Percentiles rank a stretch among this genome's conserved stretches.
Evolutionary conservation across 2,797 vertebrate species (phyloP).

Genomic region (Huso huso): DNA sequence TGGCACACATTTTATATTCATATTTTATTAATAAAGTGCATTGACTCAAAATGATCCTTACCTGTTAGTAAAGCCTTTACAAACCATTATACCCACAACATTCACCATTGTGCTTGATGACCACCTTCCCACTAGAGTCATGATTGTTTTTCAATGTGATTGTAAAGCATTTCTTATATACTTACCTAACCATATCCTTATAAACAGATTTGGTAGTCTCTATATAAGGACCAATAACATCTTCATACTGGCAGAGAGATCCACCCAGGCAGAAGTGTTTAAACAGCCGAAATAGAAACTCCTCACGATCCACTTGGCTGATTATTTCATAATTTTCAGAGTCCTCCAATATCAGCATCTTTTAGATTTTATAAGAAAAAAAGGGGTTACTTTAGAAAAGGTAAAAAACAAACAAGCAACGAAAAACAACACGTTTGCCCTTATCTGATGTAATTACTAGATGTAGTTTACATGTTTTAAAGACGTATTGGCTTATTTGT

Average conservation of each 20-base stretch:
- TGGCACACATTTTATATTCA: no score
- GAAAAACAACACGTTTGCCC: no score
- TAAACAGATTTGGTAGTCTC: constrained; percentile 52
- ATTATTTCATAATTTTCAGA: constrained; percentile 47
- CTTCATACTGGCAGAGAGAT: constrained; percentile 64
- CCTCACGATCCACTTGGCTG: constrained; percentile 39
- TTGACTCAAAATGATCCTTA: no score
- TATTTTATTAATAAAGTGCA: no score
- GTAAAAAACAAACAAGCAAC: not conserved
- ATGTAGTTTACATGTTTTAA: no score
- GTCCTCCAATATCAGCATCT: constrained; percentile 60
- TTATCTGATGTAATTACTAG: no score
- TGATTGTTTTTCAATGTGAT: no score
- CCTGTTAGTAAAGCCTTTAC: no score
- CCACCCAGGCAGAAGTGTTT: constrained; percentile 62
- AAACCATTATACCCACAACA: no score
- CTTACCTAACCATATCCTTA: constrained; percentile 61
- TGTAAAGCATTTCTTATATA: not conserved
- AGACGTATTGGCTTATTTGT: no score
- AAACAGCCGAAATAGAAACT: constrained; percentile 63
- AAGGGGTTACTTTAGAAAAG: not conserved
- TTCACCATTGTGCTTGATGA: no score
- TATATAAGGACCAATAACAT: constrained; percentile 50
- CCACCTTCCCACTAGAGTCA: no score
- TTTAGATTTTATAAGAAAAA: not conserved